Evolutionary conservation across 2,888 invertebrate species (phyloP), one percentile per base, ranked within the genome.

Genomic region (Camponotus fellah): DNA sequence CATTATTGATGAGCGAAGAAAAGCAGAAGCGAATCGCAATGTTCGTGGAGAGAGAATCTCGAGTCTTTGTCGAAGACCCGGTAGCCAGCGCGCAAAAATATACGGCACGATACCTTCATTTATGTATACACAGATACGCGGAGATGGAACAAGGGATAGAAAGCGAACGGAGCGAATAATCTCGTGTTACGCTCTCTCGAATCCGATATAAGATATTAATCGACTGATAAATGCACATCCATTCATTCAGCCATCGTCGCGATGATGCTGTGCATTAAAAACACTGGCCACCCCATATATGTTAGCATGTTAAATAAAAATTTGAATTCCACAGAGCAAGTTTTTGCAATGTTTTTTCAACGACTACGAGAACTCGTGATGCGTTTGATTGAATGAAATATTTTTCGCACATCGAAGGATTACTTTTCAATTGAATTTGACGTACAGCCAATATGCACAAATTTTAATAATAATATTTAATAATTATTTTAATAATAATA

Each of bases 31-130:
- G 46, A 53, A 26, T 53, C 17, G 32, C 17, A 37, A 26, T 37
- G 14, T 10, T 14, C 53, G n/a, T 34, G 14, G 8, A 14, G 9
- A 9, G 14, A n/a, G n/a, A 32, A 56, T 69, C 32, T 69, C 21
- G 9, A 10, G 21, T 17, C 69, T 69, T 79, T 77, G 71, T 77
- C 21, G 58, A 69, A 34, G 34, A 32, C 10, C 17, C 43, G 53
- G 76, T 66, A 66, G 53, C 34, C 64, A 49, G 49, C 53, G 34
- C 66, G 12, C 12, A 26, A 77, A 40, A 56, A 77, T 68, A 26
- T 26, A 66, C 14, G 66, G 37, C n/a, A n/a, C 9, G 56, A 32
- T 68, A 56, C 32, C 69, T 43, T n/a, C 6, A 37, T 77, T 68
- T n/a, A 66, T 26, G 53, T 37, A 40, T 53, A 26, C 26, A 26